Percentiles rank a stretch among this genome's conserved stretches.
These are phyloP conservation scores for Apodemia mormo DNA, from an alignment of 2,888 invertebrate species.

Conservation along the genomic window DNA sequence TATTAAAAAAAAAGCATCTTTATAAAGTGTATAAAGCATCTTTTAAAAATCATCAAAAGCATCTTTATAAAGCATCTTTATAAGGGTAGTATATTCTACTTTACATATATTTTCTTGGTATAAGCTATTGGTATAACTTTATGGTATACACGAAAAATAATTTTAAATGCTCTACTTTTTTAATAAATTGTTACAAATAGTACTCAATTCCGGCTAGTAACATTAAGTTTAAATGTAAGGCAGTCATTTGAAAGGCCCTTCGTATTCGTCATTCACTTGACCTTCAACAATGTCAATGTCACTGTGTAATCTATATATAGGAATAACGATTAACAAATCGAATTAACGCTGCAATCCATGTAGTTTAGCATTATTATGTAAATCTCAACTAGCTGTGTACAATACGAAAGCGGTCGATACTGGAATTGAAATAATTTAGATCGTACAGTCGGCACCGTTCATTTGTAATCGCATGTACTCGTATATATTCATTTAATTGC, in stretches of 20 bases:
- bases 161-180: too few relatives aligned
- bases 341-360: not conserved
- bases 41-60: too few relatives aligned
- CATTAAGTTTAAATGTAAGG: not conserved
- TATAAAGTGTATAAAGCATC: too few relatives aligned
- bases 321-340: not conserved
- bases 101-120: too few relatives aligned
- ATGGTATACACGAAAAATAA: too few relatives aligned
- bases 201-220: not conserved
- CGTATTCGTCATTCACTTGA: constrained; percentile 10
- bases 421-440: constrained; percentile 1
- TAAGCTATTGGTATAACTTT: too few relatives aligned
- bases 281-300: constrained; percentile 27
- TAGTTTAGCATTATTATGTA: not conserved
- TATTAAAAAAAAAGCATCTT: too few relatives aligned
- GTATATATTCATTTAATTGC: not conserved
- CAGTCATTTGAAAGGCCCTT: not conserved
- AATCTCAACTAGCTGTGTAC: not conserved
- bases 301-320: not conserved
- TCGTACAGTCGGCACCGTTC: not conserved
- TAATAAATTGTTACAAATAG: not conserved
- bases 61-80: too few relatives aligned
- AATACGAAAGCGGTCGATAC: constrained; percentile 2
- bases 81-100: too few relatives aligned
- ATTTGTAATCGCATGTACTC: not conserved